These are phyloP conservation scores for Gymnogyps californianus DNA, from an alignment of 2,113 vertebrate species.

Conservation along the genomic window DNA sequence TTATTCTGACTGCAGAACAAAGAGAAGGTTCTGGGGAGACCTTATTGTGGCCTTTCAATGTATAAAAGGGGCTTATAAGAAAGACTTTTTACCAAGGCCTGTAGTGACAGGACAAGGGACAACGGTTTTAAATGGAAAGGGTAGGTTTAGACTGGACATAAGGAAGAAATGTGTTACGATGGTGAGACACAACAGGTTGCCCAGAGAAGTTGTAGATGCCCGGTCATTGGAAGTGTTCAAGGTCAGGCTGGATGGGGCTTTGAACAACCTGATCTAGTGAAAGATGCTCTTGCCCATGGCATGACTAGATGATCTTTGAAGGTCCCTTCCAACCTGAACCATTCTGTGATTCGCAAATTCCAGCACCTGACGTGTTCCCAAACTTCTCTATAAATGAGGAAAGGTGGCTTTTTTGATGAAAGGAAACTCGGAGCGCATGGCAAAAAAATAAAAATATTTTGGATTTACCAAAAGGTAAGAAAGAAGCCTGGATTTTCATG, in stretches of 20 bases:
- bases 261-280: neutral
- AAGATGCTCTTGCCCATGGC: neutral
- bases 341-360: neutral
- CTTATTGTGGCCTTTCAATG: neutral
- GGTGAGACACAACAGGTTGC: neutral
- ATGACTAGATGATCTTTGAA: neutral
- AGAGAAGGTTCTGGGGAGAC: neutral
- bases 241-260: neutral
- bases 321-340: neutral
- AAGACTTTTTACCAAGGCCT: neutral
- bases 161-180: neutral
- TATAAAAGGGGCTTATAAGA: neutral
- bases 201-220: neutral
- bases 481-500: neutral
- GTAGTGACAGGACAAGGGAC: neutral
- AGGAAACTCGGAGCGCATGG: neutral
- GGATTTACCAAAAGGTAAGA: neutral
- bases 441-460: too few relatives aligned
- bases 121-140: neutral
- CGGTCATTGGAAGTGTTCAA: neutral
- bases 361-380: neutral
- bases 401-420: neutral
- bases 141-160: fast-evolving
- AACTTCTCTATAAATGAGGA: neutral
- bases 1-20: neutral